Conservation (phyloP, 2,888 invertebrate genomes). For the Horisme vitalbata region DNA sequence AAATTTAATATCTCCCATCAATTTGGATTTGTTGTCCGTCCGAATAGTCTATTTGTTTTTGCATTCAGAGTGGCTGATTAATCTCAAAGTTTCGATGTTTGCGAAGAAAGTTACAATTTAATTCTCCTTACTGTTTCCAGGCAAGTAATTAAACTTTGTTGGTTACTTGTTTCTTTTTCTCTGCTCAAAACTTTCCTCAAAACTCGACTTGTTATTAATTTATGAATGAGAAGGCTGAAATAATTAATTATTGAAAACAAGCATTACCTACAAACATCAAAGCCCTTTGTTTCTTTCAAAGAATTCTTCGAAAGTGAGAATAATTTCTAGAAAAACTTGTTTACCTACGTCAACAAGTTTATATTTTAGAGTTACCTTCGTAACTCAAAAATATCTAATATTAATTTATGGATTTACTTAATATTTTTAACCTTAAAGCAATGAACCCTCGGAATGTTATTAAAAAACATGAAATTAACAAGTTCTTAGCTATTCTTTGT, state of each 20-base stretch:
- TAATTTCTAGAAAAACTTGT: too few relatives aligned
- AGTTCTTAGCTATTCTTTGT: slow-evolving; percentile 14
- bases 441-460: neutral
- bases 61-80: slow-evolving; percentile 22
- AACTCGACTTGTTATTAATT: slow-evolving; percentile 15
- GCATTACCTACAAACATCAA: neutral
- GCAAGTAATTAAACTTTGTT: slow-evolving; percentile 23
- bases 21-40: slow-evolving; percentile 50
- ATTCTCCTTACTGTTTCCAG: slow-evolving; percentile 24
- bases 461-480: slow-evolving; percentile 9
- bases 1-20: slow-evolving; percentile 57
- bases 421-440: too few relatives aligned
- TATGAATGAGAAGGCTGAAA: slow-evolving; percentile 7
- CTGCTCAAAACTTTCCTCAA: slow-evolving; percentile 4
- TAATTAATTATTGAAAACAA: slow-evolving; percentile 9
- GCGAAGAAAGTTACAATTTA: slow-evolving; percentile 21
- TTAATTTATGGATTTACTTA: too few relatives aligned
- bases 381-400: too few relatives aligned
- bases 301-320: neutral
- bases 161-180: slow-evolving; percentile 20
- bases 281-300: neutral
- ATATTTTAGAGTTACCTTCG: too few relatives aligned
- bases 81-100: slow-evolving; percentile 26
- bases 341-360: too few relatives aligned
- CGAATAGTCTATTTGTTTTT: slow-evolving; percentile 35